A percentile compares a stretch with the other conserved stretches of the same genome.
These are phyloP conservation scores for Neuroscelio doddi DNA, from an alignment of 2,888 invertebrate genomes.

Conservation along the genomic window DNA sequence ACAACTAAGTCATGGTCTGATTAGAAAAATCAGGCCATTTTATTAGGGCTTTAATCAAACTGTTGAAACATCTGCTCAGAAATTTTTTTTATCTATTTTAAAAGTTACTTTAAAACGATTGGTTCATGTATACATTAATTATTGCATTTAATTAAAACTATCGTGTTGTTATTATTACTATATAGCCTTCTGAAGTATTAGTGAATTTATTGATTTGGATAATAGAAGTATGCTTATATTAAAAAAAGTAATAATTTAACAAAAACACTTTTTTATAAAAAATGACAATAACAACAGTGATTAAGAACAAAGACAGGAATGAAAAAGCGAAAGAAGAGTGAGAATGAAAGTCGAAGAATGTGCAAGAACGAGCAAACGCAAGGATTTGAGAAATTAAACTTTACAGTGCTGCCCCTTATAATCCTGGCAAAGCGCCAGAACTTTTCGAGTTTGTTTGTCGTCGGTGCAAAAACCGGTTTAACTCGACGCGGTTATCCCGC, in stretches of 20 bases:
- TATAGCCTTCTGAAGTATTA: no score
- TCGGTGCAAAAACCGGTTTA: constrained; percentile 41
- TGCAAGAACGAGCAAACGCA: constrained; percentile 33
- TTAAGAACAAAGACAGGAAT: constrained; percentile 32
- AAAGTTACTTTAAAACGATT: no score
- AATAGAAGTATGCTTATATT: no score
- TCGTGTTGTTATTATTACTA: no score
- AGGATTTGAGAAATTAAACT: constrained; percentile 65
- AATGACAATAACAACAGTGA: constrained; percentile 40
- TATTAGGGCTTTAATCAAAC: no score
- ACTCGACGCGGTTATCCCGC: constrained; percentile 42
- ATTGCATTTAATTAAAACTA: no score
- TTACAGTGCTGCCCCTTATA: constrained; percentile 60
- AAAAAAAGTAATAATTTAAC: not conserved
- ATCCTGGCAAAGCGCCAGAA: constrained; percentile 63
- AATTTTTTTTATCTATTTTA: no score
- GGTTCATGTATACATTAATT: no score
- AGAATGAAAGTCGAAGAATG: constrained; percentile 13
- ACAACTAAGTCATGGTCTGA: no score
- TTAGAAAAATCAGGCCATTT: no score
- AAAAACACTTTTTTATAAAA: constrained; percentile 15
- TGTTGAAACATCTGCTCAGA: no score
- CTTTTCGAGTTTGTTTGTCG: constrained; percentile 53
- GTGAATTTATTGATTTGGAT: no score
- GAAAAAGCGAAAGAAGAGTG: constrained; percentile 21